Base-by-base conservation (phyloP, 2,888 invertebrate genomes). In the Parnassius mnemosyne region DNA sequence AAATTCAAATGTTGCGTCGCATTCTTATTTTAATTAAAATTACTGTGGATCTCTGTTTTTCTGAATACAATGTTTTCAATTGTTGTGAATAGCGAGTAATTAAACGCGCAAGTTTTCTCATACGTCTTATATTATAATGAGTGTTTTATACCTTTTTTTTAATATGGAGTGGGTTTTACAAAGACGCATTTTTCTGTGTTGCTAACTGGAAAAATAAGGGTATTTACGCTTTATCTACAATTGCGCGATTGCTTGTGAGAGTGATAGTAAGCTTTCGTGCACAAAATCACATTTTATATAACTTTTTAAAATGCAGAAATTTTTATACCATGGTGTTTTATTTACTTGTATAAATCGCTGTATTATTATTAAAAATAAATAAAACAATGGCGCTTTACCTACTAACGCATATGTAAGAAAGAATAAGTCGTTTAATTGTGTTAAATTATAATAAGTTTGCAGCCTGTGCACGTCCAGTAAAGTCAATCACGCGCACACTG, bases 1-100 rank as follows among this genome's bases (percentile, higher is more conserved):
- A 51, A 57, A 53, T 50, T 58, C 50, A 54, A 50, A 51, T 55
- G 55, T 63, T 63, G 51, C 41, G 50, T 55, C 54, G 62, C 51
- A 20, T 58, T 51, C n/a, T 46, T 42, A 58, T 63, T 59, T 55
- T 57, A 57, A 58, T 54, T 55, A 47, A 55, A 55, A 57, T 42
- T 44, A 43, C 25, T 11, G 43, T 55, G 55, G 47, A 63, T 63
- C 57, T 58, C 49, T 44, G 50, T 58, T 58, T 34, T 50, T 16
- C 44, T 44, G 42, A n/a, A 57, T 52, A 25, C 43, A 43, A 34
- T 60, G 54, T 60, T 47, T 47, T 47, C 50, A 50, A 42, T 55
- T 50, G 50, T 55, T 60, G 50, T 50, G 53, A 53, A 16, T 49
- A 47, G 42, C 12, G 42, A 1, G 3, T 57, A 49, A 9, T 12